Evolutionary conservation across 1,140 invertebrate genomes (phyloP), one percentile per base, ranked within the genome.

Genomic region (Globodera ellingtonae): DNA sequence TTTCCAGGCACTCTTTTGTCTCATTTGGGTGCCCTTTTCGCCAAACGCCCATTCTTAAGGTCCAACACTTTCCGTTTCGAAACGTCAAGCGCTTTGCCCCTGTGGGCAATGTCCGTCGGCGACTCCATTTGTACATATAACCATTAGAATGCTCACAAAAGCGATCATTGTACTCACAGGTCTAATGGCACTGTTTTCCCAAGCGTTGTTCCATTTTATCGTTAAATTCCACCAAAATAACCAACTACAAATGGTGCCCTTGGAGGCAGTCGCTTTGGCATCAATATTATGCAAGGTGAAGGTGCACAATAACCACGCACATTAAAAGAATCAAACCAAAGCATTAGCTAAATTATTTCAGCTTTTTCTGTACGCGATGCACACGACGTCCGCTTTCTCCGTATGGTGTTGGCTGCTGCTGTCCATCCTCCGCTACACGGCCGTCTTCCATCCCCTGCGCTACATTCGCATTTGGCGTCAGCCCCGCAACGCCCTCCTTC

Each of bases 331-430:
- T 47, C 47, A 75, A 35, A 35, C 35, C 35, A 35, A 35, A 35
- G 3, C 24, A 35, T 2, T 35, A 35, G 35, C 3, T 35, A 35
- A 35, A 35, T 35, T 35, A 59, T 65, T 75, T 62, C 73, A 89
- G 86, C 48, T 82, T 21, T 87, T 88, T 59, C 72, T 88, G 15
- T 88, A 85, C 72, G 52, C 86, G 6, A 84, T 88, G 56, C 86
- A 88, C 67, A 71, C 86, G 5, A 86, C 86, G 8, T 86, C 86
- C 2, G 87, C 87, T 9, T 89, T 89, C 69, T 89, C 87, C 5
- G 86, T 88, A 7, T 88, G 87, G 86, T 88, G 83, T 71, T 87
- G 86, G 86, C 78, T 88, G 6, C 62, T 86, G 69, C 71, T 88
- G 15, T 86, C 86, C 4, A 78, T 88, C 6, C 78, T 88, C 6